A percentile compares a stretch with the other conserved stretches of the same genome.
Evolutionary conservation across 2,113 vertebrate genomes (phyloP).

Genomic region (Vulpes ferrilata): DNA sequence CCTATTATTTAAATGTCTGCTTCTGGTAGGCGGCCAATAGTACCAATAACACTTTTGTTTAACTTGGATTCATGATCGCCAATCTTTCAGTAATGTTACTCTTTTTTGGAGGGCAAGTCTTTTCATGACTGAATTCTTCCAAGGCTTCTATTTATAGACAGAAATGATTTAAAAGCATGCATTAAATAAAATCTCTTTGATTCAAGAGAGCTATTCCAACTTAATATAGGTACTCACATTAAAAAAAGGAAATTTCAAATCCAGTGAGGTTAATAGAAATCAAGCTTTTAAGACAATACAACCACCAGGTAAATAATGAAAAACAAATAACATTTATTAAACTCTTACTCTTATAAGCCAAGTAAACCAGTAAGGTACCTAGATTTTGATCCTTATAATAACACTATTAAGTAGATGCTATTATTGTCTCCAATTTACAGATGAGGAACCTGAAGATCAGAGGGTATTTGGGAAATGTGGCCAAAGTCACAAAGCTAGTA

Average conservation of each 20-base stretch:
- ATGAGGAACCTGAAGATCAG: background rate
- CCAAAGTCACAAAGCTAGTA: background rate
- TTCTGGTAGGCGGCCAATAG: background rate
- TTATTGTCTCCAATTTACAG: background rate
- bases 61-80: background rate
- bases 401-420: background rate
- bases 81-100: slow-evolving; percentile 33
- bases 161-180: slow-evolving; percentile 47
- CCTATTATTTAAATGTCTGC: slow-evolving; percentile 27
- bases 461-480: background rate
- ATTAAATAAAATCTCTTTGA: slow-evolving; percentile 39
- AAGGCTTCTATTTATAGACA: slow-evolving; percentile 33
- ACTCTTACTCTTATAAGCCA: background rate
- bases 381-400: background rate
- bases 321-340: background rate
- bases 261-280: background rate
- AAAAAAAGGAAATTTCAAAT: background rate
- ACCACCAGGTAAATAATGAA: background rate
- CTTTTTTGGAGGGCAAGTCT: background rate
- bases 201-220: background rate
- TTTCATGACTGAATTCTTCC: slow-evolving; percentile 55
- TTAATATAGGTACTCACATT: background rate
- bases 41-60: slow-evolving; percentile 13
- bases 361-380: background rate
- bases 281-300: background rate